These are phyloP conservation scores for Cephalopholis sonnerati DNA, from an alignment of 2,113 vertebrate species.

Conservation along the genomic window DNA sequence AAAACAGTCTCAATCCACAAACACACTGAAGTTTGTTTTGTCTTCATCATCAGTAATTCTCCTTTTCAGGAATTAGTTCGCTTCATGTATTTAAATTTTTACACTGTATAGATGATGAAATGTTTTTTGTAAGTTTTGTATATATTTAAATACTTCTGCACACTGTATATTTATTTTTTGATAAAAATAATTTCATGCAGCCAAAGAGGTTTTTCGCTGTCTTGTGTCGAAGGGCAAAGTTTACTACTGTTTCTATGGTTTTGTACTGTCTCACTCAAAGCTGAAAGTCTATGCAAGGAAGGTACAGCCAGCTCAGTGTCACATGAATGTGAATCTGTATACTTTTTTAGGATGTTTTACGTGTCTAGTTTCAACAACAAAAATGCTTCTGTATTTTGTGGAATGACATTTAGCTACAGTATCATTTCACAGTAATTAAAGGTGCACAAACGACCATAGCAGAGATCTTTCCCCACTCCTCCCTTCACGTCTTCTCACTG, in stretches of 20 bases:
- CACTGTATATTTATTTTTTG: slow-evolving; percentile 92
- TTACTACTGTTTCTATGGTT: slow-evolving; percentile 43
- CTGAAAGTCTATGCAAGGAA: slow-evolving; percentile 44
- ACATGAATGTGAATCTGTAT: slow-evolving; percentile 37
- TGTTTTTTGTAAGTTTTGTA: slow-evolving; percentile 87
- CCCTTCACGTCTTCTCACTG: neutral
- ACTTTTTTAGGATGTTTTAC: neutral
- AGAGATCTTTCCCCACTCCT: neutral
- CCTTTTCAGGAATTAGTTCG: neutral
- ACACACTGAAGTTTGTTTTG: slow-evolving; percentile 27
- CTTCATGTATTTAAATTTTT: slow-evolving; percentile 39
- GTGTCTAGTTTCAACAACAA: slow-evolving; percentile 3
- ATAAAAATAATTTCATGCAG: slow-evolving; percentile 74
- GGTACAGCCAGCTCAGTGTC: slow-evolving; percentile 44
- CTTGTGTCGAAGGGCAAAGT: slow-evolving; percentile 19
- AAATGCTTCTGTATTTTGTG: neutral
- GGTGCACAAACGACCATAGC: neutral
- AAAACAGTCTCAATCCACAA: slow-evolving; percentile 18
- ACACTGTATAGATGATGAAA: slow-evolving; percentile 80
- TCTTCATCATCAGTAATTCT: slow-evolving; percentile 11
- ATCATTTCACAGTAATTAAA: slow-evolving; percentile 19
- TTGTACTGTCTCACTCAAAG: slow-evolving; percentile 14
- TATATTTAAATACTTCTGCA: slow-evolving; percentile 82
- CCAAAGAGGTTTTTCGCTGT: slow-evolving; percentile 83
- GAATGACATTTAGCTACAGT: slow-evolving; percentile 47